These are phyloP conservation scores for Mnemiopsis leidyi DNA, from an alignment of 37 sponge, comb jelly and placozoan species.

Conservation along the genomic window DNA sequence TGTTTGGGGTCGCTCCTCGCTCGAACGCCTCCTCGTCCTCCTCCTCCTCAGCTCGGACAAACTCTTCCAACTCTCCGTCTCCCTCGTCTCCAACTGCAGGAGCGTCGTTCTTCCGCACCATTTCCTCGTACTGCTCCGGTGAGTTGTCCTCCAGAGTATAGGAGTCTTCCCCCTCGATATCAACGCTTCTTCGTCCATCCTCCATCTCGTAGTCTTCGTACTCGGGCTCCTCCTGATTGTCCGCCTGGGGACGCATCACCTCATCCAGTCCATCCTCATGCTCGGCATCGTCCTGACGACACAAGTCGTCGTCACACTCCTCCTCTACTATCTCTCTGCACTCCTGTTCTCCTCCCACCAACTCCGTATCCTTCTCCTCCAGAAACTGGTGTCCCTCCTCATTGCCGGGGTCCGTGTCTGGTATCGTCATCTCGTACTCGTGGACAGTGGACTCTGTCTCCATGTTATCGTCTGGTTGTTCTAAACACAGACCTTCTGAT, in stretches of 20 bases:
- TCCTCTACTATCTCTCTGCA: constrained; percentile 5
- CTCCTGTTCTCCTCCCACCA: not conserved
- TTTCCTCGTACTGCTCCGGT: constrained; percentile 22
- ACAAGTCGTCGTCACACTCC: not conserved
- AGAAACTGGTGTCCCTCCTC: constrained; percentile 17
- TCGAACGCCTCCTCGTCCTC: constrained; percentile 54
- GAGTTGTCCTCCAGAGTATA: not conserved
- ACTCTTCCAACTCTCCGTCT: constrained; percentile 13
- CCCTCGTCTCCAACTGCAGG: constrained; percentile 7
- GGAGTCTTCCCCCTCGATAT: constrained; percentile 26
- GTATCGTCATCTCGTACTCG: constrained; percentile 43
- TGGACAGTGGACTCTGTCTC: constrained; percentile 30
- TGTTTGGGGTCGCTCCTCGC: constrained; percentile 46
- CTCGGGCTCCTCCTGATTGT: constrained; percentile 7
- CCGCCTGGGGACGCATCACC: constrained; percentile 44
- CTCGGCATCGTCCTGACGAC: not conserved
- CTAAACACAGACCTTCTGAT: constrained; percentile 36
- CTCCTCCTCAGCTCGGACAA: constrained; percentile 33
- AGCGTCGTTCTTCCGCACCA: not conserved
- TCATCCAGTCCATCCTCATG: constrained; percentile 42
- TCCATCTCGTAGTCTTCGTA: constrained; percentile 23
- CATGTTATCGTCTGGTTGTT: not conserved
- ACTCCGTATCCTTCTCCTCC: not conserved
- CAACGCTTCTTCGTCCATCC: constrained; percentile 49
- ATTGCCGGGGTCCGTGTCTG: constrained; percentile 53